A percentile compares a stretch with the other conserved stretches of the same genome.
phyloP scores from a whole-genome alignment of 2,797 vertebrate species.

The Pangasius mekongensis region DNA sequence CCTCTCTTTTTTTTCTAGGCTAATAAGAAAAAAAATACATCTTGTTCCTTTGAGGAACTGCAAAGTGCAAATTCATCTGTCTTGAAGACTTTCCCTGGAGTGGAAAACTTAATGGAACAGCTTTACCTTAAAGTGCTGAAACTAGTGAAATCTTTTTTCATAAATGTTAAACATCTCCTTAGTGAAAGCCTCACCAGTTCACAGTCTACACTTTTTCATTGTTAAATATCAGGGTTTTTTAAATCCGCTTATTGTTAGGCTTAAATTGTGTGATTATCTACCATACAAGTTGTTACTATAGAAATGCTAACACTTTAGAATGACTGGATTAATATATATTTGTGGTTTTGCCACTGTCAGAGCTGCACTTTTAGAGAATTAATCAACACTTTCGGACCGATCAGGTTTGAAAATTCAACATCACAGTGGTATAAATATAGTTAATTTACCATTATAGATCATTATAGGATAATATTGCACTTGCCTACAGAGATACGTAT shows the following conservation, averaged over 20 bases:
- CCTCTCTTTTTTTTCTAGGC: background rate
- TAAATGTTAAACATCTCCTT: conserved; percentile 2
- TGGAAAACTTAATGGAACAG: background rate
- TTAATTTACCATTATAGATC: background rate
- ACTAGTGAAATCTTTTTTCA: background rate
- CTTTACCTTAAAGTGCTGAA: background rate
- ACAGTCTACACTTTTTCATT: background rate
- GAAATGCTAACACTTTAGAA: background rate
- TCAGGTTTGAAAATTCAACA: background rate
- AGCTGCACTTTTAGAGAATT: background rate
- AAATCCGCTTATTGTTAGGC: background rate
- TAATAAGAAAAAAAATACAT: background rate
- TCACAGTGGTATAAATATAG: background rate
- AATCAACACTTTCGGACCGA: background rate
- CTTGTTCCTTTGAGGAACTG: background rate
- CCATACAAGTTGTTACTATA: background rate
- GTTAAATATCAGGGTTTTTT: background rate
- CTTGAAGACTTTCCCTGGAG: background rate
- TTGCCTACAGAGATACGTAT: background rate
- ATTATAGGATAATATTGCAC: background rate
- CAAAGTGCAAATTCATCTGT: conserved; percentile 2
- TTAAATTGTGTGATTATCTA: background rate
- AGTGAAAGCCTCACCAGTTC: background rate
- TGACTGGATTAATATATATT: too few relatives aligned
- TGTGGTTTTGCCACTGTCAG: background rate